Base-by-base conservation (phyloP, 2,888 invertebrate genomes). In the Strigamia transsilvanica region DNA sequence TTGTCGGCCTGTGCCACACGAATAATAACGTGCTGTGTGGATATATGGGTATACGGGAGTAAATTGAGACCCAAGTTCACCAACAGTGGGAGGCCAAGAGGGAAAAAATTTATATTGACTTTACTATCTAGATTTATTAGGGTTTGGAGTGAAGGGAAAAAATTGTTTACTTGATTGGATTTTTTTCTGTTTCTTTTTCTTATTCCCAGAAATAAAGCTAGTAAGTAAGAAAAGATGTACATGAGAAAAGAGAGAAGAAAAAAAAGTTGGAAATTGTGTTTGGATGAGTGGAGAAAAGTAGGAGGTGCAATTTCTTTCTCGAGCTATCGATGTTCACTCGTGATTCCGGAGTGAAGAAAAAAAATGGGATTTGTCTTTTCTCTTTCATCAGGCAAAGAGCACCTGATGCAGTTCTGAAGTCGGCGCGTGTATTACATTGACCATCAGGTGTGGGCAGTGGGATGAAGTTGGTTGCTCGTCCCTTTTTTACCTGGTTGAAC, bases 371-470 rank as follows among this genome's bases (percentile, higher is more conserved):
- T 42, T 42, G 42, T 66, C 81, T 42, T 34, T 73, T 66, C 81
- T 73, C 66, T 81, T 81, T 81, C 81, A 81, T 81, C 66, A 81
- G 66, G 32, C 66, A 81, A 81, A 81, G 66, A 81, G 81, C 81
- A 80, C 80, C 41, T 80, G 41, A 41, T 51, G 80, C 41, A 42
- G 41, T 79, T 79, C 51, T 42, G 23, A 80, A 80, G 51, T 32
- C 73, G 27, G 12, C 73, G 73, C 73, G 73, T 73, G 73, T 73
- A 73, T 73, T 73, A 73, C 73, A 73, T 73, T 73, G 73, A 73
- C 73, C 73, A 73, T 73, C 73, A 73, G 27, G 73, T 73, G 73
- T 73, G 73, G 73, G 73, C 32, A 73, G 73, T 73, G 73, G 56
- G 73, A 73, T 73, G 73, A 73, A 73, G 73, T 73, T 73, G 73